Evolutionary conservation across 1,140 invertebrate genomes (phyloP).

Genomic region (Drosophila parvula): DNA sequence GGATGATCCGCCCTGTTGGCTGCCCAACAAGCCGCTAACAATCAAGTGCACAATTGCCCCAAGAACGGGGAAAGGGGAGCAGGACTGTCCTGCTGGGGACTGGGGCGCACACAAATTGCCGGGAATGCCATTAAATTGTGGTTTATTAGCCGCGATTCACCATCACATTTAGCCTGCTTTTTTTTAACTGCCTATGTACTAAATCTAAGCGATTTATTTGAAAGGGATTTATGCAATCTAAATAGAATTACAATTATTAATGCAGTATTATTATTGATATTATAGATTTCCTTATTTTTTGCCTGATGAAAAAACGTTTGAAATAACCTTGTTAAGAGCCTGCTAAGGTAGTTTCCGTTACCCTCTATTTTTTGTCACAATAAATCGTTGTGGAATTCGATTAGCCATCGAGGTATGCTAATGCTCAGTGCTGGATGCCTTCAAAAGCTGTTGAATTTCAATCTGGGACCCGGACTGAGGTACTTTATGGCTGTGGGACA

Average conservation of each 20-base stretch:
- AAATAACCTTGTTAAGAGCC: too few relatives aligned
- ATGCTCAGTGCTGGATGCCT: neutral
- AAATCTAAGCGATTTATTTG: neutral
- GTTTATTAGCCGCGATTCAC: slow-evolving; percentile 38
- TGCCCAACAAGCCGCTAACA: slow-evolving; percentile 77
- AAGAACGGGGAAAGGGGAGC: slow-evolving; percentile 13
- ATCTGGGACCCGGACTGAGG: slow-evolving; percentile 18
- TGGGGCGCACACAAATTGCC: slow-evolving; percentile 14
- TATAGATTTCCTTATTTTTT: too few relatives aligned
- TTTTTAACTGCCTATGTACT: neutral
- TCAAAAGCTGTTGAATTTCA: slow-evolving; percentile 44
- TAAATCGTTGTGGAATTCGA: slow-evolving; percentile 1
- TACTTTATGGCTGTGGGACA: slow-evolving; percentile 14
- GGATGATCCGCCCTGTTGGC: slow-evolving; percentile 68
- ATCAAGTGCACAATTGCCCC: slow-evolving; percentile 75
- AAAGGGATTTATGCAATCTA: neutral
- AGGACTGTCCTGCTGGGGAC: slow-evolving; percentile 7
- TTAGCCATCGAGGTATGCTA: slow-evolving; percentile 3
- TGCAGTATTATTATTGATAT: too few relatives aligned
- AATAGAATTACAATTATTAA: neutral
- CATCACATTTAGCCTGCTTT: slow-evolving; percentile 5
- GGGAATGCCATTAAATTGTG: slow-evolving; percentile 49
- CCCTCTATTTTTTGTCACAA: neutral
- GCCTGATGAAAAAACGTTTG: too few relatives aligned
- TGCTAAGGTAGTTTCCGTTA: neutral